Percentiles rank a stretch among this genome's conserved stretches.
phyloP scores from a whole-genome alignment of 2,113 vertebrate genomes.

The Myanophis thanlyinensis region DNA sequence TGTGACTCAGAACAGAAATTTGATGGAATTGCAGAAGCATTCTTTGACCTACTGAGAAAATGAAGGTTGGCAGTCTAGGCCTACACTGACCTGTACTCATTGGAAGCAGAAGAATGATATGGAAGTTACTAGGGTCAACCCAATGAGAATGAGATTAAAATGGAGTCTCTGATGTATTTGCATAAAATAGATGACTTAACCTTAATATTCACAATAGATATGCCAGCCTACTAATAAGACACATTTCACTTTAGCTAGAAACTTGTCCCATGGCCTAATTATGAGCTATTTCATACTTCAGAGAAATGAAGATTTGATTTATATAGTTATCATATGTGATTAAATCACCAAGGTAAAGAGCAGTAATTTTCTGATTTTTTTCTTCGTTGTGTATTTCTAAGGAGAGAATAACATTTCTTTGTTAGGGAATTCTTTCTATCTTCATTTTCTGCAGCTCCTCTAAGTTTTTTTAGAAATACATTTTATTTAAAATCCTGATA shows the following conservation, averaged over 20 bases:
- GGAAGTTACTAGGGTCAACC: slow-evolving; percentile 29
- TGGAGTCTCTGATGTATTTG: neutral
- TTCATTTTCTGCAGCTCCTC: slow-evolving; percentile 32
- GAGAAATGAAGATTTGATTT: slow-evolving; percentile 54
- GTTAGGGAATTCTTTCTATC: slow-evolving; percentile 12
- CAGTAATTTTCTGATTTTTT: slow-evolving; percentile 21
- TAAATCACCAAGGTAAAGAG: slow-evolving; percentile 54
- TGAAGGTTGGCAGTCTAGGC: neutral
- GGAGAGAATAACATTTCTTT: slow-evolving; percentile 36
- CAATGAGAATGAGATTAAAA: slow-evolving; percentile 33
- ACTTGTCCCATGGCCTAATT: slow-evolving; percentile 50
- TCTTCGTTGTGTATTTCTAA: neutral
- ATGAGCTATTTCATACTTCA: slow-evolving; percentile 48
- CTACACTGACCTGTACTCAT: slow-evolving; percentile 6
- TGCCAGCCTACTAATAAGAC: slow-evolving; percentile 48
- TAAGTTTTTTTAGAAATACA: slow-evolving; percentile 39
- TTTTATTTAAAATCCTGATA: slow-evolving; percentile 54
- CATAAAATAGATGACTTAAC: slow-evolving; percentile 44
- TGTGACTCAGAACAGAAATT: neutral
- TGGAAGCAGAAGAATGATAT: slow-evolving; percentile 34
- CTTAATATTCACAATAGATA: slow-evolving; percentile 58
- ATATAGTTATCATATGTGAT: slow-evolving; percentile 54
- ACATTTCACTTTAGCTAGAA: slow-evolving; percentile 33
- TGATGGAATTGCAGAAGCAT: neutral
- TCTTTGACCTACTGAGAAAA: neutral